A percentile compares a stretch with the other conserved stretches of the same genome.
These are phyloP conservation scores for Alligator mississippiensis DNA, from an alignment of 2,113 vertebrate genomes.

Conservation along the genomic window DNA sequence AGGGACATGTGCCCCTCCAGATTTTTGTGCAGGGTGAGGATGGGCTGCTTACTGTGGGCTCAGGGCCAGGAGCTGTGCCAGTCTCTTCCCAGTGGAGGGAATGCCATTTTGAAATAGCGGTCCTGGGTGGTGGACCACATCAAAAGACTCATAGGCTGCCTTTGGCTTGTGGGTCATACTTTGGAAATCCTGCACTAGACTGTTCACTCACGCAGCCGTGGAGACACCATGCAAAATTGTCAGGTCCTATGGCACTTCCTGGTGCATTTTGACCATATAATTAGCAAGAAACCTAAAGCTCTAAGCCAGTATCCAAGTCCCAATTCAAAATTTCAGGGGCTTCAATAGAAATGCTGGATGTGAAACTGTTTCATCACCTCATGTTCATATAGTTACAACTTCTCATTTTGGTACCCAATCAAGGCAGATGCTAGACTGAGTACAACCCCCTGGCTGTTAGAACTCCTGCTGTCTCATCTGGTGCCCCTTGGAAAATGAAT, in stretches of 20 bases:
- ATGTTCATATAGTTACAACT: background rate
- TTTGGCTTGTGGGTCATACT: too few relatives aligned
- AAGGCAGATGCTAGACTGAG: background rate
- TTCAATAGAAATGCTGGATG: too few relatives aligned
- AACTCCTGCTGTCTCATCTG: background rate
- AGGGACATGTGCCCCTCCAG: too few relatives aligned
- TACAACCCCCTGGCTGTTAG: accelerated
- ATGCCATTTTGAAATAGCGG: too few relatives aligned
- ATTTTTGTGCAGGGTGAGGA: too few relatives aligned
- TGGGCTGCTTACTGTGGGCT: too few relatives aligned
- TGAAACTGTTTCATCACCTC: background rate
- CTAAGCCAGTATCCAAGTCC: background rate
- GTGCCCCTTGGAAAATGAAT: background rate
- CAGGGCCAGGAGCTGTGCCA: too few relatives aligned
- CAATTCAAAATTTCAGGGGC: background rate
- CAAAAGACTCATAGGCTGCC: too few relatives aligned
- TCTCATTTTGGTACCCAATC: background rate
- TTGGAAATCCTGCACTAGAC: too few relatives aligned
- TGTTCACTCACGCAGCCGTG: background rate
- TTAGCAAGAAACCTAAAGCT: background rate
- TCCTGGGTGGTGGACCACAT: too few relatives aligned
- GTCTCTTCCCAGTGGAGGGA: too few relatives aligned
- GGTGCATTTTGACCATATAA: background rate
- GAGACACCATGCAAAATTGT: background rate
- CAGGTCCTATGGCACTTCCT: background rate